These are phyloP conservation scores for Polymixis lichenea DNA, from an alignment of 2,888 invertebrate genomes.

Conservation along the genomic window DNA sequence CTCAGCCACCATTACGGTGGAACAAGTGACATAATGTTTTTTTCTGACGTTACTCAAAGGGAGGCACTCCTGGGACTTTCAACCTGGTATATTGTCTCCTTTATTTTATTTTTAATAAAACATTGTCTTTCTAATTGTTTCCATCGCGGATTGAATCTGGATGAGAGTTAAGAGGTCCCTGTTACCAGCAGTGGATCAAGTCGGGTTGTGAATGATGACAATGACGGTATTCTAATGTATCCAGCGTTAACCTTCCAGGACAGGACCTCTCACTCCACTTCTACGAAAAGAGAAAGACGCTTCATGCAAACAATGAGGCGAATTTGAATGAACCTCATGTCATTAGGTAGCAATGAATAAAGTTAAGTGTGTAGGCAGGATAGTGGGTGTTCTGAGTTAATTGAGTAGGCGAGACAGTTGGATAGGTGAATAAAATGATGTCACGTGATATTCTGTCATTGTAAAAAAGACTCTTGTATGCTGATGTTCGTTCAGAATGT, in stretches of 20 bases:
- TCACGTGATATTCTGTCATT: not conserved
- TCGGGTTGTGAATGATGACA: not conserved
- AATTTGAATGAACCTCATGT: slow-evolving; percentile 32
- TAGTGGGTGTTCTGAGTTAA: slow-evolving; percentile 48
- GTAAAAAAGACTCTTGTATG: not conserved
- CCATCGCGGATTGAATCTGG: too few species aligned
- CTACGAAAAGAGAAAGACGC: slow-evolving; percentile 31
- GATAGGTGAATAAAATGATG: slow-evolving; percentile 19
- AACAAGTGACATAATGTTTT: not conserved
- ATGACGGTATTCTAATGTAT: not conserved
- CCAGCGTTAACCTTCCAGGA: not conserved
- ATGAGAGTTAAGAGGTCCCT: not conserved
- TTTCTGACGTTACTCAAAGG: not conserved
- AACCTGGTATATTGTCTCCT: too few species aligned
- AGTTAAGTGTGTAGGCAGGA: slow-evolving; percentile 51
- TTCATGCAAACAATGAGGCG: slow-evolving; percentile 28
- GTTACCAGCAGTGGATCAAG: not conserved
- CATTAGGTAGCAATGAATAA: slow-evolving; percentile 27
- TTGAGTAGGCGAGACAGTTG: slow-evolving; percentile 37
- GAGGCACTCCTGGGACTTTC: too few species aligned
- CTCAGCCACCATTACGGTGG: not conserved
- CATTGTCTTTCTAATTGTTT: not conserved
- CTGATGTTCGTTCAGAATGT: not conserved
- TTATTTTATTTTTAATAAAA: too few species aligned
- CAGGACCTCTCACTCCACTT: slow-evolving; percentile 19